phyloP scores from a whole-genome alignment of 2,888 invertebrate genomes.

The Dicyrtomina minuta region DNA sequence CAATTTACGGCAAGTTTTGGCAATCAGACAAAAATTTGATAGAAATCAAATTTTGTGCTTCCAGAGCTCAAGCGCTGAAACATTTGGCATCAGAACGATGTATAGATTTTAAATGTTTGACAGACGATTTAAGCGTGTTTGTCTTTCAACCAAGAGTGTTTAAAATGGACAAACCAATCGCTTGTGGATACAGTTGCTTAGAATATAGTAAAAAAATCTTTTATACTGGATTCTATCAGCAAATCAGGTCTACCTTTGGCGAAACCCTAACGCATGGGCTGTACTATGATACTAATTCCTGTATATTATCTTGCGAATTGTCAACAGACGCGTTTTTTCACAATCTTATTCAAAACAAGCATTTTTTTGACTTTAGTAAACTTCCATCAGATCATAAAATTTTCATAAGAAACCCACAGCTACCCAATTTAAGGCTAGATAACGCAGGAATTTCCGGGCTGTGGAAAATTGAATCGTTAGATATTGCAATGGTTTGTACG shows the following conservation, averaged over 20 bases:
- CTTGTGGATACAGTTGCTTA: not conserved
- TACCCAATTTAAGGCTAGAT: too few species aligned
- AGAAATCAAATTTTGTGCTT: not conserved
- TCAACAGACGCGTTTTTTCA: not conserved
- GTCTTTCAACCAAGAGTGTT: not conserved
- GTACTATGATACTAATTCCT: not conserved
- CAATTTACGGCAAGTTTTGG: too few species aligned
- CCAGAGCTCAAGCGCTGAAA: not conserved
- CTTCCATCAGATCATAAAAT: not conserved
- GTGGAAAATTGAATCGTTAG: too few species aligned
- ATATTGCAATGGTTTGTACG: too few species aligned
- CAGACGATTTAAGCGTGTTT: not conserved
- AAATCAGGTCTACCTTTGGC: not conserved
- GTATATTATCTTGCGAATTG: not conserved
- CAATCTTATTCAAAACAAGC: not conserved
- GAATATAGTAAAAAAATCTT: not conserved
- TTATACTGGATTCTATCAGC: not conserved
- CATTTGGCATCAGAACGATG: too few species aligned
- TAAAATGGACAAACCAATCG: not conserved
- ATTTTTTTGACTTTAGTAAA: not conserved
- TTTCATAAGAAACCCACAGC: not conserved
- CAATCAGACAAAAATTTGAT: too few species aligned
- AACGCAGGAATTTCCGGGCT: too few species aligned
- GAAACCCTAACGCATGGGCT: not conserved
- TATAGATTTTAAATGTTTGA: not conserved